Base-by-base conservation (phyloP, 2,888 invertebrate genomes). In the Polia nebulosa region DNA sequence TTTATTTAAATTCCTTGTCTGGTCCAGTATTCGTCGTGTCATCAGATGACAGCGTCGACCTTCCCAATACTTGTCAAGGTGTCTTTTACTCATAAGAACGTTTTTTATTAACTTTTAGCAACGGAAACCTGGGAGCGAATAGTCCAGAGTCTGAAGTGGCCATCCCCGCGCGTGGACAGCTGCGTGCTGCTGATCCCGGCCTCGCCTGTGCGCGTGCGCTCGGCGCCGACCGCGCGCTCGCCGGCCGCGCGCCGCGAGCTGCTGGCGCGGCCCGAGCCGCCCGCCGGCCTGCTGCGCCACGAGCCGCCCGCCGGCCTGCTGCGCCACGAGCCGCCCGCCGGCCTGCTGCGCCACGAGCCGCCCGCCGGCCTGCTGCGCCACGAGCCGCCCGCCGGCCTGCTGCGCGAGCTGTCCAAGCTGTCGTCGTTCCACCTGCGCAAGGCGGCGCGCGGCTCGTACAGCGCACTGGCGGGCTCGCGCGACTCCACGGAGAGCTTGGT, bases 121-220 rank as follows among this genome's bases (percentile, higher is more conserved):
- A 96, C 97, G 4, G 98, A 98, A 91, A 96, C 96, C 8, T 98
- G 98, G 98, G 98, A 98, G 88, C 97, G 97, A 79, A 95, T 98
- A 56, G 90, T 93, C 11, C 96, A 97, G 53, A 96, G 97, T 20
- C 87, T 96, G 52, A 96, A 96, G 85, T 94, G 94, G 94, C 97
- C 98, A 0, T 97, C 97, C 36, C 96, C 97, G 1, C 96, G 97
- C 76, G 97, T 97, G 32, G 97, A 97, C 91, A 96, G 97, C 85
- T 96, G 97, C 62, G 97, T 97, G 20, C 94, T 97, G 71, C 96
- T 97, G 4, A 96, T 97, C 22, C 96, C 97, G 22, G 52, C 96
- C 95, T 86, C 89, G 93, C 66, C 90, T 13, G 78, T 84, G 51
- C 81, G 82, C 79, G 67, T 57, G 53, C 70, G 81, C 72, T 64